These are phyloP conservation scores for Lepidurus apus DNA, from an alignment of 1,140 invertebrate genomes.

Conservation along the genomic window DNA sequence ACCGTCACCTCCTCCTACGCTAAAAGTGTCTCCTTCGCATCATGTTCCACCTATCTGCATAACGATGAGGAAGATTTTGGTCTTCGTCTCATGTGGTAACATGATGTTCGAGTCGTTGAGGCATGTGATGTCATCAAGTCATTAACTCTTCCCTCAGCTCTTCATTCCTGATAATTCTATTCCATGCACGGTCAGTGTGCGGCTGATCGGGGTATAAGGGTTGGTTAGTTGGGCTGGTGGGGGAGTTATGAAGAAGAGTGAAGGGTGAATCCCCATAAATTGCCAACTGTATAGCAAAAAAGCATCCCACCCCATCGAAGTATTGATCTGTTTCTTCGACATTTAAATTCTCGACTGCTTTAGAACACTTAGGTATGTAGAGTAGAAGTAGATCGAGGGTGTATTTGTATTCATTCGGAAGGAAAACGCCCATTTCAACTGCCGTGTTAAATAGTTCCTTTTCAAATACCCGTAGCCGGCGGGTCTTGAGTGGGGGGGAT, in stretches of 20 bases:
- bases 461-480: no score
- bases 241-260: neutral
- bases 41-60: neutral
- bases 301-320: neutral
- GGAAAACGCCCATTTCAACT: neutral
- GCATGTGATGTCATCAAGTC: neutral
- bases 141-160: neutral
- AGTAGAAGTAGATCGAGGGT: neutral
- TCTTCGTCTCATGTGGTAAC: neutral
- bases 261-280: neutral
- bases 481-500: neutral
- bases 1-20: no score
- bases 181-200: neutral
- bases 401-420: neutral
- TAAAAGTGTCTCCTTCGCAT: neutral
- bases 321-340: neutral
- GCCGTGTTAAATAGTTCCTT: neutral
- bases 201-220: neutral
- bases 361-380: constrained; percentile 7
- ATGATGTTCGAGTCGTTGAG: neutral
- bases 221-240: neutral
- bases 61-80: neutral
- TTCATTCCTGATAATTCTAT: neutral
- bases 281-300: neutral
- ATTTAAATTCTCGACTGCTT: neutral